A percentile compares a stretch with the other conserved stretches of the same genome.
phyloP scores from a whole-genome alignment of 2,797 vertebrate species.

The Aythya fuligula region DNA sequence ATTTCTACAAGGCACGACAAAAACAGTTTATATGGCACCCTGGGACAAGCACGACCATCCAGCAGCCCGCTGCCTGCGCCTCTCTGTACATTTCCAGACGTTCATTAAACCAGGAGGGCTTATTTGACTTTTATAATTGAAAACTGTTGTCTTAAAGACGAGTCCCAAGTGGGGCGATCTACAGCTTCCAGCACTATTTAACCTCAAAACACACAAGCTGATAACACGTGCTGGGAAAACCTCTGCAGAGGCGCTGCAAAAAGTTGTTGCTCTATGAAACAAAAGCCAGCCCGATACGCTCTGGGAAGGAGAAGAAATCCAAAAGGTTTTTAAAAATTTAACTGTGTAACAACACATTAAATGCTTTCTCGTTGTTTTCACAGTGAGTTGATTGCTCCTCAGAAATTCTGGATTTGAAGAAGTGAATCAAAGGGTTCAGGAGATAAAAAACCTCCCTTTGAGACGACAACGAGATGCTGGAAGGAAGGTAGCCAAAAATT shows the following conservation, averaged over 20 bases:
- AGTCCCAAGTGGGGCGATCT: slow-evolving; percentile 66
- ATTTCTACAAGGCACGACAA: neutral
- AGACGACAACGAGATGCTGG: neutral
- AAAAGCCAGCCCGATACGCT: neutral
- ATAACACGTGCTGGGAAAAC: neutral
- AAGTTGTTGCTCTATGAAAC: neutral
- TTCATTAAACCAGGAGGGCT: slow-evolving; percentile 52
- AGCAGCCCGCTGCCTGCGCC: neutral
- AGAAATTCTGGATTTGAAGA: neutral
- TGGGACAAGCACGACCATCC: neutral
- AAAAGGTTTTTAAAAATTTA: slow-evolving; percentile 12
- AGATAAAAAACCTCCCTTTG: neutral
- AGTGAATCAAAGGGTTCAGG: neutral
- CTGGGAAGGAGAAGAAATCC: neutral
- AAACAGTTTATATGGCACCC: neutral
- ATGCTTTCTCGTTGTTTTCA: neutral
- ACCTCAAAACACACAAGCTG: slow-evolving; percentile 52
- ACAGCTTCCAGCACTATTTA: slow-evolving; percentile 72
- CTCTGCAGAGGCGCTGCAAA: neutral
- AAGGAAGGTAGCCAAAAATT: neutral
- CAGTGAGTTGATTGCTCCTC: neutral
- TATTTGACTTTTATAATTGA: slow-evolving; percentile 73
- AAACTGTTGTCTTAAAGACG: slow-evolving; percentile 62
- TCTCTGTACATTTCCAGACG: neutral
- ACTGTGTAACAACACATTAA: neutral